phyloP scores from a whole-genome alignment of 2,888 invertebrate genomes.

The Melitaea athalia region DNA sequence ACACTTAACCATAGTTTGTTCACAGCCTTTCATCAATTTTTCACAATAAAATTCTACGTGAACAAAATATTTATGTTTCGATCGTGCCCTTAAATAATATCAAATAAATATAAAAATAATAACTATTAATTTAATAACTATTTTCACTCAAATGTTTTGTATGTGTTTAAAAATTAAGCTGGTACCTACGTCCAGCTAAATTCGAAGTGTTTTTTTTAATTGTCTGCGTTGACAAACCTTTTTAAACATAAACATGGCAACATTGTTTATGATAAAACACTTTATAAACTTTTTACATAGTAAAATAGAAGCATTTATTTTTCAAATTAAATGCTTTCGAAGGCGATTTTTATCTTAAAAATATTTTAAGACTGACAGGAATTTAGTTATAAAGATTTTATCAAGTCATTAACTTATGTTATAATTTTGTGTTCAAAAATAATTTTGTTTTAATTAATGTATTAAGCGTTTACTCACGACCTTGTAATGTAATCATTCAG shows the following conservation, averaged over 20 bases:
- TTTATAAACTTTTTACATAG: neutral
- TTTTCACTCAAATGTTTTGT: neutral
- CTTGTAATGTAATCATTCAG: neutral
- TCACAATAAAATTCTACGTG: constrained; percentile 30
- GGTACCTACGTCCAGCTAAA: neutral
- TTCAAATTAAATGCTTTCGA: neutral
- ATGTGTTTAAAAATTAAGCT: neutral
- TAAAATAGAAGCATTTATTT: neutral
- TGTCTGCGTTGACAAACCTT: neutral
- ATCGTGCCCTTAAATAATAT: constrained; percentile 15
- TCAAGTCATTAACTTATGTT: neutral
- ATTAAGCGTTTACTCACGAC: neutral
- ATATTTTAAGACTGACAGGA: neutral
- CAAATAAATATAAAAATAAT: constrained; percentile 15
- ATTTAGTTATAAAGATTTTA: neutral
- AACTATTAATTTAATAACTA: no score
- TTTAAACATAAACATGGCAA: neutral
- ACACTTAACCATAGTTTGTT: constrained; percentile 52
- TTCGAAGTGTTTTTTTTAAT: neutral
- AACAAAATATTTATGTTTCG: constrained; percentile 27
- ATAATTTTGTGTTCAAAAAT: neutral
- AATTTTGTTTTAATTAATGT: neutral
- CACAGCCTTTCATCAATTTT: constrained; percentile 55
- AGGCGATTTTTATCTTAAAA: neutral
- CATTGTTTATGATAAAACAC: neutral